Evolutionary conservation across 2,888 invertebrate genomes (phyloP).

Genomic region (Microctonus brassicae): DNA sequence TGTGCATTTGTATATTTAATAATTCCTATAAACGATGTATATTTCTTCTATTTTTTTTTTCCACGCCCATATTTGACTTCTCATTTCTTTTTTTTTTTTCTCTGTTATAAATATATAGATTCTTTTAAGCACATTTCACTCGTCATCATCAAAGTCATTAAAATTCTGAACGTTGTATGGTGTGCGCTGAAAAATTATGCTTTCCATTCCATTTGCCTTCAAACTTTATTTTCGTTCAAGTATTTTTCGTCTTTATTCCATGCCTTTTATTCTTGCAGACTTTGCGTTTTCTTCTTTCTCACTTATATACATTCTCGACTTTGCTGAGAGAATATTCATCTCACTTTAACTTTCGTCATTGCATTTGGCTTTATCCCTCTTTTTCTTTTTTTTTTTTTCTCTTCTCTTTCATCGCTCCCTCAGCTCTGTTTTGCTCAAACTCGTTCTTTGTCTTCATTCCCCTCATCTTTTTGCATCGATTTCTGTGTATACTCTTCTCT

Average conservation of each 20-base stretch:
- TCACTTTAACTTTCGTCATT: slow-evolving; percentile 35
- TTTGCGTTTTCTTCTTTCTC: slow-evolving; percentile 32
- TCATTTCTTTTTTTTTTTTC: too few species aligned
- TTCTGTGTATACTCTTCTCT: slow-evolving; percentile 10
- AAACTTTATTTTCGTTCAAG: slow-evolving; percentile 20
- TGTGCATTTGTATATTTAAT: too few species aligned
- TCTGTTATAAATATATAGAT: too few species aligned
- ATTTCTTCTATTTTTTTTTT: too few species aligned
- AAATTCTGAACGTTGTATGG: slow-evolving; percentile 54
- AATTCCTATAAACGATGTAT: too few species aligned
- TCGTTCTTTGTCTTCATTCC: slow-evolving; percentile 13
- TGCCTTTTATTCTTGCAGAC: not conserved
- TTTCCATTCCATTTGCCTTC: slow-evolving; percentile 32
- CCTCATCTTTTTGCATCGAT: slow-evolving; percentile 4
- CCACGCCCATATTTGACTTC: slow-evolving; percentile 7
- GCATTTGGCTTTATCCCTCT: not conserved
- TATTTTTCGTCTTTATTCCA: slow-evolving; percentile 20
- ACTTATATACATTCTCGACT: slow-evolving; percentile 20
- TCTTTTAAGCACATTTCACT: not conserved
- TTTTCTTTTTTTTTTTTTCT: slow-evolving; percentile 11
- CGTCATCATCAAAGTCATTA: slow-evolving; percentile 47
- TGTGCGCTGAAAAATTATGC: slow-evolving; percentile 55
- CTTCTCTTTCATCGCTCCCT: slow-evolving; percentile 26
- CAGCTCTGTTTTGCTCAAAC: slow-evolving; percentile 22
- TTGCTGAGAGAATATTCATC: slow-evolving; percentile 32